These are phyloP conservation scores for Petrocephalus sullivani DNA, from an alignment of 2,797 vertebrate species.

Conservation along the genomic window DNA sequence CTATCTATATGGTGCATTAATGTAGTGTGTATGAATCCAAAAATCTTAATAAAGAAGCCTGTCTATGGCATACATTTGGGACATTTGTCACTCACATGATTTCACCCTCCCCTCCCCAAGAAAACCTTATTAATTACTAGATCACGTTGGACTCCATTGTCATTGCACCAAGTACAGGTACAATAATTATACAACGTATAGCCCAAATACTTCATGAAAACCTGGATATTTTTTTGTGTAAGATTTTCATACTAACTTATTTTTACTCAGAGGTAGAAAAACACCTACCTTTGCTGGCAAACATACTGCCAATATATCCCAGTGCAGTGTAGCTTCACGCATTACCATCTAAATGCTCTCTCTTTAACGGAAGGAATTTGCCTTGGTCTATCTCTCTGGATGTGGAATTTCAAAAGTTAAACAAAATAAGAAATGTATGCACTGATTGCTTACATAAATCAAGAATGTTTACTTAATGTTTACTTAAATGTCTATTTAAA, in stretches of 20 bases:
- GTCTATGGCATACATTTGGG: neutral
- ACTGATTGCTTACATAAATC: neutral
- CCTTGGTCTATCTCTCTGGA: neutral
- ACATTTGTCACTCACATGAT: neutral
- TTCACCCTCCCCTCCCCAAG: neutral
- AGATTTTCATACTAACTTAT: neutral
- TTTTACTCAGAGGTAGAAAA: neutral
- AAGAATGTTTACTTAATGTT: neutral
- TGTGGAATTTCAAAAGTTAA: conserved; percentile 1
- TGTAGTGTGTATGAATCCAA: neutral
- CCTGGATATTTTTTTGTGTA: neutral
- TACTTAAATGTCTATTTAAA: neutral
- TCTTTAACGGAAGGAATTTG: neutral
- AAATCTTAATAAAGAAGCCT: neutral
- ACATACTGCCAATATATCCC: neutral
- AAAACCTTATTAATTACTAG: neutral
- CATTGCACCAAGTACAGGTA: neutral
- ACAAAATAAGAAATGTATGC: neutral
- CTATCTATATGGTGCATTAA: neutral
- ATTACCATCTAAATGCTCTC: neutral
- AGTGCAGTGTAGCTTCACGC: neutral
- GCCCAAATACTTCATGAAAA: neutral
- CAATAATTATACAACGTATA: neutral
- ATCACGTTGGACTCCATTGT: neutral
- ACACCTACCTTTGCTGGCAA: neutral